phyloP scores from a whole-genome alignment of 2,113 vertebrate species.

The Campylomormyrus tamandua region DNA sequence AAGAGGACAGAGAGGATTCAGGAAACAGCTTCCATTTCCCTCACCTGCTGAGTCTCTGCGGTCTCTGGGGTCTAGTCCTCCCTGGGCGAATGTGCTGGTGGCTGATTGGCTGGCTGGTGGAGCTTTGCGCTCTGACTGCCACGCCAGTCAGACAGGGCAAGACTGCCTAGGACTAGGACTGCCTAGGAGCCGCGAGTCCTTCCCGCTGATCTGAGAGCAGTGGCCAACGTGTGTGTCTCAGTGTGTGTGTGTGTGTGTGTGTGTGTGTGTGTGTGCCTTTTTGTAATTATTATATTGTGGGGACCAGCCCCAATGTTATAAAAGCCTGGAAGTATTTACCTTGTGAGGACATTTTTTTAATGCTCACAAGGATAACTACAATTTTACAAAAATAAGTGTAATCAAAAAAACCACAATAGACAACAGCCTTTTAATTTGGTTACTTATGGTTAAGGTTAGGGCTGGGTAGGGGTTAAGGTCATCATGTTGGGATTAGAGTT shows the following conservation, averaged over 20 bases:
- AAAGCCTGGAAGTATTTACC: not conserved
- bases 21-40: not conserved
- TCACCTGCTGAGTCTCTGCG: not conserved
- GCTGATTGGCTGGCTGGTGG: slow-evolving; percentile 6
- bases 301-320: not conserved
- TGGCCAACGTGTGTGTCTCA: not conserved
- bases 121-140: not conserved
- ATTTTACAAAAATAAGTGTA: not conserved
- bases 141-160: not conserved
- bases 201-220: not conserved
- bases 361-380: not conserved
- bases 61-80: not conserved
- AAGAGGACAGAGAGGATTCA: slow-evolving; percentile 5
- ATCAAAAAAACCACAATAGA: not conserved
- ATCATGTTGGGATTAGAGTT: not conserved
- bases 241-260: not conserved
- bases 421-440: not conserved
- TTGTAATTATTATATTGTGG: not conserved
- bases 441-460: not conserved
- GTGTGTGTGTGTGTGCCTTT: not conserved
- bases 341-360: not conserved
- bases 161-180: not conserved
- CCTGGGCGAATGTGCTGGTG: slow-evolving; percentile 13
- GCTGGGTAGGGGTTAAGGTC: not conserved
- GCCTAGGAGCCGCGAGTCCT: not conserved